Evolutionary conservation across 2,113 vertebrate genomes (phyloP).

Genomic region (Agapornis roseicollis): DNA sequence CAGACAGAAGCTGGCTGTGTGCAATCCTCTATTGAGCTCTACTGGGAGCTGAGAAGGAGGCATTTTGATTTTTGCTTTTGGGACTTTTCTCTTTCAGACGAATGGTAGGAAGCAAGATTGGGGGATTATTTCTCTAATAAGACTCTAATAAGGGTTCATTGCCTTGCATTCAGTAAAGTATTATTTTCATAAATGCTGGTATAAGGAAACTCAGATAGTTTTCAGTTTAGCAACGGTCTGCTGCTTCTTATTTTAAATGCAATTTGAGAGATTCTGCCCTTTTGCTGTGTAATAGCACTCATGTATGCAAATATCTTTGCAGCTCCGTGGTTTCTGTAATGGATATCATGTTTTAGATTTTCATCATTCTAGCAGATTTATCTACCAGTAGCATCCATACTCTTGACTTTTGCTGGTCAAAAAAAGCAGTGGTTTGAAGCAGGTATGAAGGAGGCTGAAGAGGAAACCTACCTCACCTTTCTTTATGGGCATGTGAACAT

Average conservation of each 20-base stretch:
- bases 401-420: not conserved
- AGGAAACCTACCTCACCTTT: not conserved
- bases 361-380: not conserved
- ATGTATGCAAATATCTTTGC: not conserved
- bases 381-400: not conserved
- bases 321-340: not conserved
- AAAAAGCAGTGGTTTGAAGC: not conserved
- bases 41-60: not conserved
- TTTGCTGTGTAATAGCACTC: not conserved
- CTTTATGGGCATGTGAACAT: not conserved
- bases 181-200: not conserved
- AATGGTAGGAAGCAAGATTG: not conserved
- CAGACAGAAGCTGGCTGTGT: not conserved
- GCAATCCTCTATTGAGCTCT: not conserved
- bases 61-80: not conserved
- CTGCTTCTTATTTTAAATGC: not conserved
- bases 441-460: not conserved
- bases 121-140: not conserved
- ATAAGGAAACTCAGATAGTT: not conserved
- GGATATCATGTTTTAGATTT: not conserved
- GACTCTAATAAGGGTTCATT: not conserved
- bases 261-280: not conserved
- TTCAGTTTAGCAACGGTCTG: not conserved
- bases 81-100: not conserved
- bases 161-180: not conserved